Conservation (phyloP, 2,113 vertebrate genomes). For the Microcebus jonahi region DNA sequence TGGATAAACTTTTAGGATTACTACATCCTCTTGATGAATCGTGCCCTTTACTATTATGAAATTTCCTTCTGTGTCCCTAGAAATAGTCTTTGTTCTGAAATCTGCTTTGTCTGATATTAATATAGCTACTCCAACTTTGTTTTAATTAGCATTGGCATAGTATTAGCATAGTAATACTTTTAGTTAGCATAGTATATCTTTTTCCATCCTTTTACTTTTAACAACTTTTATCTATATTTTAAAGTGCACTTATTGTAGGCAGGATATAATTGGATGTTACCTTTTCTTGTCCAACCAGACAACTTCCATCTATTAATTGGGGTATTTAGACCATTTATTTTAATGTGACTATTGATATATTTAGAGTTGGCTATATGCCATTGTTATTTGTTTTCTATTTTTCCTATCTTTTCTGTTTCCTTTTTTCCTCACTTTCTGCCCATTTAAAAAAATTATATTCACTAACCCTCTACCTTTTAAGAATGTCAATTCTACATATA, state of each 20-base stretch:
- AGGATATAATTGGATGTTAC: neutral
- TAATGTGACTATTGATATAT: neutral
- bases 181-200: neutral
- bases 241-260: neutral
- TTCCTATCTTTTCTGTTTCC: neutral
- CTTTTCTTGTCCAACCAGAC: neutral
- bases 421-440: neutral
- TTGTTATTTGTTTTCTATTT: neutral
- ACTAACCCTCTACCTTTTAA: neutral
- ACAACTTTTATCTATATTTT: neutral
- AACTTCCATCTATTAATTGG: neutral
- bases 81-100: neutral
- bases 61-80: neutral
- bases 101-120: conserved; percentile 13
- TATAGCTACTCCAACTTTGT: neutral
- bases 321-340: neutral
- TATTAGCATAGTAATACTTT: neutral
- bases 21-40: neutral
- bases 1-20: neutral
- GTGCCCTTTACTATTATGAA: neutral
- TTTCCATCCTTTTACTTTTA: neutral
- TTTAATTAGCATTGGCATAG: neutral
- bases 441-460: neutral
- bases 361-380: neutral
- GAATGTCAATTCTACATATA: neutral